Conservation (phyloP, 2,113 vertebrate species). For the Hylia prasina region DNA sequence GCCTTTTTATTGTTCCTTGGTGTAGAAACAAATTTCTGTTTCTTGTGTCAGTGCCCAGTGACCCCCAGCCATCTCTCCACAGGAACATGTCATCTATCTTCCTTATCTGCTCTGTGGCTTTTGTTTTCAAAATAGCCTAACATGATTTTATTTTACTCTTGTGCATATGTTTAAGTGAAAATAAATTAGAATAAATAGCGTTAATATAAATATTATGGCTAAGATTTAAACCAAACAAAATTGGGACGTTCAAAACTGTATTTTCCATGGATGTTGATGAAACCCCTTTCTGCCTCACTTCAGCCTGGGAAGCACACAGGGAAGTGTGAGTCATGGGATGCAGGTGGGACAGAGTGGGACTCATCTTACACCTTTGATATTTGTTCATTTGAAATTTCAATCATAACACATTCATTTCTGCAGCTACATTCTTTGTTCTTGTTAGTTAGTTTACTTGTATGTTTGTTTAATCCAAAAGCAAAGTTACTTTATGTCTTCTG, state of each 20-base stretch:
- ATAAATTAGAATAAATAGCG: not conserved
- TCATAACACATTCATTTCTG: not conserved
- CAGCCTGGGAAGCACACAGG: not conserved
- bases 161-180: not conserved
- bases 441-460: not conserved
- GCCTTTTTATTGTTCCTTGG: not conserved
- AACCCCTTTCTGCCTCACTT: not conserved
- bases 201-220: slow-evolving; percentile 7
- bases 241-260: not conserved
- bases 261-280: not conserved
- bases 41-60: not conserved
- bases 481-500: not conserved
- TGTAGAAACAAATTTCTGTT: not conserved
- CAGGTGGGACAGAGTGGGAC: rapidly evolving
- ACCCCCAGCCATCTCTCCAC: not conserved
- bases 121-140: not conserved
- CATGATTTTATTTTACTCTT: not conserved
- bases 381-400: not conserved
- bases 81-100: not conserved
- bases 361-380: not conserved
- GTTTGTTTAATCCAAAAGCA: not conserved
- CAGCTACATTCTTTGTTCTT: not conserved
- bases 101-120: not conserved
- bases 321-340: rapidly evolving
- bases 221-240: not conserved